A percentile compares a stretch with the other conserved stretches of the same genome.
phyloP scores from a whole-genome alignment of 1,140 invertebrate species.

The Magallana ariakensis region DNA sequence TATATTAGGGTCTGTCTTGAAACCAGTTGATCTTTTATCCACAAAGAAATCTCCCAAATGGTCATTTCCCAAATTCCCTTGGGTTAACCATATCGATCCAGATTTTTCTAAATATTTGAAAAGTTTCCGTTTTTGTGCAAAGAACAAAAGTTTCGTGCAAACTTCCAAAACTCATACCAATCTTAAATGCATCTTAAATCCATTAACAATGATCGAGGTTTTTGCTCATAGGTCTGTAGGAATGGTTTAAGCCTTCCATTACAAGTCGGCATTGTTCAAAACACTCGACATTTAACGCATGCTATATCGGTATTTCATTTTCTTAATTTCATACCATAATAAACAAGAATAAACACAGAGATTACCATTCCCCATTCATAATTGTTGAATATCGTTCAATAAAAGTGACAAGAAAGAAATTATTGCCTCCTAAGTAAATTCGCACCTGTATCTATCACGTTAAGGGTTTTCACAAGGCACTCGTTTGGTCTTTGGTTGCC shows the following conservation, averaged over 20 bases:
- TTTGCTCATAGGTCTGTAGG: slow-evolving; percentile 31
- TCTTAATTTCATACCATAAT: slow-evolving; percentile 39
- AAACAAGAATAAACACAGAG: slow-evolving; percentile 28
- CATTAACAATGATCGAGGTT: slow-evolving; percentile 32
- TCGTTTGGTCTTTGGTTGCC: slow-evolving; percentile 28
- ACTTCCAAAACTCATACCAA: slow-evolving; percentile 33
- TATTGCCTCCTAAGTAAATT: slow-evolving; percentile 32
- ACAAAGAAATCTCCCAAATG: slow-evolving; percentile 23
- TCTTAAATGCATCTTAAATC: slow-evolving; percentile 37
- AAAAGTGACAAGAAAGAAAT: slow-evolving; percentile 38
- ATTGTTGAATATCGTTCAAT: slow-evolving; percentile 38
- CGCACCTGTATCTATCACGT: slow-evolving; percentile 32
- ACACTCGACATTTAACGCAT: slow-evolving; percentile 25
- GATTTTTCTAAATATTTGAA: slow-evolving; percentile 5
- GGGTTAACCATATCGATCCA: slow-evolving; percentile 22
- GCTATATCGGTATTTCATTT: slow-evolving; percentile 36
- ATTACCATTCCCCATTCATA: slow-evolving; percentile 34
- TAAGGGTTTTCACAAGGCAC: not conserved
- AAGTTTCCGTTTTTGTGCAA: slow-evolving; percentile 12
- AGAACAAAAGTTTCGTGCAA: slow-evolving; percentile 33
- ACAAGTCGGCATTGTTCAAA: slow-evolving; percentile 5
- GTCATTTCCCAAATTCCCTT: slow-evolving; percentile 13
- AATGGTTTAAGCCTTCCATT: slow-evolving; percentile 8
- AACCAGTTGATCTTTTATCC: slow-evolving; percentile 36
- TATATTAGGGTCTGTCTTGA: slow-evolving; percentile 36